phyloP scores from a whole-genome alignment of 2,797 vertebrate species.

The Sebastes hopkinsi region DNA sequence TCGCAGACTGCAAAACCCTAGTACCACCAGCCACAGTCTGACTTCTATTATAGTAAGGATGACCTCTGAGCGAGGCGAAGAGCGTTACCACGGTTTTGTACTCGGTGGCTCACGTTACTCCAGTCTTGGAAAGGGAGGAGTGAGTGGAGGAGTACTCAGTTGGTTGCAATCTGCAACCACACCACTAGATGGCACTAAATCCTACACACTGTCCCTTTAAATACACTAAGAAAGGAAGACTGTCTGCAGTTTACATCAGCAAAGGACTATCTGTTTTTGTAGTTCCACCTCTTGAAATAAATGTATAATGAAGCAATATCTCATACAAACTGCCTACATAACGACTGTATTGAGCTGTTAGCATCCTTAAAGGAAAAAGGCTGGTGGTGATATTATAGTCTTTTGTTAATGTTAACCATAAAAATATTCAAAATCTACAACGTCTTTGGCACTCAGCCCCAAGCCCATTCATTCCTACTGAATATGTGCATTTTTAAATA shows the following conservation, averaged over 20 bases:
- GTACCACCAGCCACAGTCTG: too few species aligned
- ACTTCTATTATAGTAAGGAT: too few species aligned
- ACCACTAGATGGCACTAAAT: too few species aligned
- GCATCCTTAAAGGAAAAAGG: neutral
- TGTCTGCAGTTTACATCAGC: slow-evolving; percentile 16
- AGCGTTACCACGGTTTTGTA: too few species aligned
- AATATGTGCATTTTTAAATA: neutral
- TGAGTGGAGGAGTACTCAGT: too few species aligned
- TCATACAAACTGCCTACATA: slow-evolving; percentile 2
- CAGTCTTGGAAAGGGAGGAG: too few species aligned
- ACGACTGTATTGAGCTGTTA: neutral
- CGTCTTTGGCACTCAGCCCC: neutral
- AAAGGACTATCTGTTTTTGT: slow-evolving; percentile 4
- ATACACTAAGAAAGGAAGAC: neutral
- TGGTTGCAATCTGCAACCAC: too few species aligned
- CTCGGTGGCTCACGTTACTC: too few species aligned
- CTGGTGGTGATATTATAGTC: neutral
- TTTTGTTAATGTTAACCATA: neutral
- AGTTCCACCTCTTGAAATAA: slow-evolving; percentile 1
- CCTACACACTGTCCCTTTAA: neutral
- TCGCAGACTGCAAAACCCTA: too few species aligned
- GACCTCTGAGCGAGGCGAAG: too few species aligned
- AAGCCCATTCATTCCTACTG: neutral
- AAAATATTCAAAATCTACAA: neutral
- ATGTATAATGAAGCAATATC: slow-evolving; percentile 23